A percentile compares a stretch with the other conserved stretches of the same genome.
Conservation (phyloP, 2,888 invertebrate species). For the Dinocampus coccinellae region DNA sequence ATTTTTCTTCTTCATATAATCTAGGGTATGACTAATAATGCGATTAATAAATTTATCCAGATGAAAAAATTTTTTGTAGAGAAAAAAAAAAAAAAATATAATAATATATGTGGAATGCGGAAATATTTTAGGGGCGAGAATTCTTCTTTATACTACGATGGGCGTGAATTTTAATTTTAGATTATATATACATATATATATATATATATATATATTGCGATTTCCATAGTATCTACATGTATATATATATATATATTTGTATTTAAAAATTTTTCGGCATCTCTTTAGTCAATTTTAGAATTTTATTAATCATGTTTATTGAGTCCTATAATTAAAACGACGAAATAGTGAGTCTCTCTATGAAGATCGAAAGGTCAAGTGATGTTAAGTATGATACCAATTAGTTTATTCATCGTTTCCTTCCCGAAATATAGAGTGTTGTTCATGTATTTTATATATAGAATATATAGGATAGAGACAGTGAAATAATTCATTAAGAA, state of each 20-base stretch:
- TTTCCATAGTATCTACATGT: neutral
- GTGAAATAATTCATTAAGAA: slow-evolving; percentile 3
- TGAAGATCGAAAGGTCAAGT: slow-evolving; percentile 53
- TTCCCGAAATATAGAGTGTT: slow-evolving; percentile 47
- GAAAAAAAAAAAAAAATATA: too few relatives aligned
- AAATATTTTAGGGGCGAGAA: neutral
- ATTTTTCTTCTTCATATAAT: too few relatives aligned
- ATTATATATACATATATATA: too few relatives aligned
- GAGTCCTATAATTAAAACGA: slow-evolving; percentile 52
- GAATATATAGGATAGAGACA: neutral
- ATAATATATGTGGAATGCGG: too few relatives aligned
- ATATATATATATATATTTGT: neutral
- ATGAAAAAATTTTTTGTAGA: neutral
- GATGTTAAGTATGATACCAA: slow-evolving; percentile 58
- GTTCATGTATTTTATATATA: neutral
- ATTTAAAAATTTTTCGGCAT: neutral
- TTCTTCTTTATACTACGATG: neutral
- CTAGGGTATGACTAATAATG: neutral
- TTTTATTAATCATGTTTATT: slow-evolving; percentile 47
- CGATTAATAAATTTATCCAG: neutral
- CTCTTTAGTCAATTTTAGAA: slow-evolving; percentile 41
- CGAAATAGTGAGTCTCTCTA: slow-evolving; percentile 50
- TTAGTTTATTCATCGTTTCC: slow-evolving; percentile 56
- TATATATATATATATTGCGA: neutral
- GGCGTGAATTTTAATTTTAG: neutral